Percentiles rank a stretch among this genome's conserved stretches.
Conservation (phyloP, 2,797 vertebrate genomes). For the Lophura swinhoii region DNA sequence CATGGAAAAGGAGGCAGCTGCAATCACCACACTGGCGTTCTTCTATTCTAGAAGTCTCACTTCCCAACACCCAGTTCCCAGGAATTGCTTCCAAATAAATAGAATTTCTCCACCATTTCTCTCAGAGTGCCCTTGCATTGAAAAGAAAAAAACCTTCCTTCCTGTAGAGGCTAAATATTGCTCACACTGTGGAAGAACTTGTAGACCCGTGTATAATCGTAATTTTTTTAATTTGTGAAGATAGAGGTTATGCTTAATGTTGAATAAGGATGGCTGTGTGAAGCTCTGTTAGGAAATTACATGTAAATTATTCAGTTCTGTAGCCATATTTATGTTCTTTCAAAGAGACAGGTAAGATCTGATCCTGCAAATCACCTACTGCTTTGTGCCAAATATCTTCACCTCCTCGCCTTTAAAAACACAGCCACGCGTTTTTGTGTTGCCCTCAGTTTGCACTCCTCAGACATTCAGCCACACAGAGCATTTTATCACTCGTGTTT, state of each 20-base stretch:
- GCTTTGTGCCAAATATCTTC: not conserved
- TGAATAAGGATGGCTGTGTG: constrained; percentile 7
- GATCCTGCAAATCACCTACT: not conserved
- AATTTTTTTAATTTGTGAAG: not conserved
- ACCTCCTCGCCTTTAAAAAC: not conserved
- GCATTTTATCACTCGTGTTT: not conserved
- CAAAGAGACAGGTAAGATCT: not conserved
- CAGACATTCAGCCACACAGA: not conserved
- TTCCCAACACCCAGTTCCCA: not conserved
- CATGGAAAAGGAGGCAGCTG: not conserved
- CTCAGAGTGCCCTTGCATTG: not conserved
- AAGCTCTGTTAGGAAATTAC: constrained; percentile 11
- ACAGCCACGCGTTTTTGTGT: not conserved
- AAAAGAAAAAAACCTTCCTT: not conserved
- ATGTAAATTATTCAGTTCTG: constrained; percentile 42
- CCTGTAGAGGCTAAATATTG: not conserved
- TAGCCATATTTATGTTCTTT: constrained; percentile 12
- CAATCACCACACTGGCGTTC: not conserved
- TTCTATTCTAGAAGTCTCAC: not conserved
- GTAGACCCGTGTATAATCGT: not conserved
- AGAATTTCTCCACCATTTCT: not conserved
- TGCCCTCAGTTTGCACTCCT: not conserved
- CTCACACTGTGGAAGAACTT: not conserved
- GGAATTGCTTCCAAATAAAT: not conserved
- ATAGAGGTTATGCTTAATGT: not conserved